These are phyloP conservation scores for Podarcis lilfordi DNA, from an alignment of 2,797 vertebrate genomes.

Conservation along the genomic window DNA sequence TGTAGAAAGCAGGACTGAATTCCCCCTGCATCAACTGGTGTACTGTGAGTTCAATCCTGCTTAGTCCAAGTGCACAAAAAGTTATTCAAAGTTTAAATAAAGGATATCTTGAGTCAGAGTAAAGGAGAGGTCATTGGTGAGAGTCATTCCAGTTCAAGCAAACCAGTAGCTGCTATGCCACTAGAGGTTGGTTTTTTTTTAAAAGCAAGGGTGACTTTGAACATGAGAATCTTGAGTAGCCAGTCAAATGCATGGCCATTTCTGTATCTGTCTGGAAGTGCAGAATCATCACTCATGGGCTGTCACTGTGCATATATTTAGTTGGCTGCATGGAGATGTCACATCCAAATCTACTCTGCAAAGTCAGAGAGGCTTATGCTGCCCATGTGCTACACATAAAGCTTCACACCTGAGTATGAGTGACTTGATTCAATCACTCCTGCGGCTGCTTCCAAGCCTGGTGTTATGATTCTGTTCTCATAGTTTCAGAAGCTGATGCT, in stretches of 20 bases:
- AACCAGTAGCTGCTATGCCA: background rate
- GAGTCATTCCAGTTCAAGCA: background rate
- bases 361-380: background rate
- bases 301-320: background rate
- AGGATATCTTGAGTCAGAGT: background rate
- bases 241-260: background rate
- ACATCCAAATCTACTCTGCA: background rate
- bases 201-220: background rate
- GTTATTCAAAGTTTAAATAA: background rate
- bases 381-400: background rate
- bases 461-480: slow-evolving; percentile 40
- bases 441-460: slow-evolving; percentile 24
- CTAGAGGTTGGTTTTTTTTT: background rate
- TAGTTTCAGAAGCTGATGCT: slow-evolving; percentile 43
- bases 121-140: background rate
- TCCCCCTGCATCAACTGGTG: too few species aligned
- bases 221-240: background rate
- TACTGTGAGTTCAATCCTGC: too few species aligned
- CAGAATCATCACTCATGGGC: background rate
- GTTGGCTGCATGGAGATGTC: background rate
- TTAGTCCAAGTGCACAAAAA: too few species aligned
- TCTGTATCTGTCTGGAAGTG: background rate
- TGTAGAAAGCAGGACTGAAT: too few species aligned
- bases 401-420: background rate
- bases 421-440: slow-evolving; percentile 12